Evolutionary conservation across 2,113 vertebrate genomes (phyloP).

Genomic region (Trichechus manatus): DNA sequence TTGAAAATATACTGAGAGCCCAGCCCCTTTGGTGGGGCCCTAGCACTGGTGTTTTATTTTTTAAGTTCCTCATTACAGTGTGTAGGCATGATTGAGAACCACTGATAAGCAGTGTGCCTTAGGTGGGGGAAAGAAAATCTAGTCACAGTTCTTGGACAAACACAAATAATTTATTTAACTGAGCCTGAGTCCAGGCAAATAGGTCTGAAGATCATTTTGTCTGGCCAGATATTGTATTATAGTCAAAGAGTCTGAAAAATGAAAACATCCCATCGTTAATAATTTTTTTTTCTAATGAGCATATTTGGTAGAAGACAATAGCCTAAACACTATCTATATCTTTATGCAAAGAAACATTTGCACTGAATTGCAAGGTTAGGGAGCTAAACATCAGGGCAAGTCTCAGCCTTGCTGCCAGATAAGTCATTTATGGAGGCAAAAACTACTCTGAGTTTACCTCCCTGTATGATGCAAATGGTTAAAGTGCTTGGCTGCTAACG

Average conservation of each 20-base stretch:
- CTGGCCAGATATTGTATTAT: background rate
- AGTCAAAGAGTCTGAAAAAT: background rate
- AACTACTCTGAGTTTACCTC: background rate
- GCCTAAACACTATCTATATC: background rate
- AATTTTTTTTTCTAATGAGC: background rate
- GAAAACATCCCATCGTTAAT: background rate
- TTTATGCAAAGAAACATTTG: background rate
- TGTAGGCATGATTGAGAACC: background rate
- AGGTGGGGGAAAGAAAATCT: background rate
- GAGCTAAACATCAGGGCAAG: background rate
- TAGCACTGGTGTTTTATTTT: background rate
- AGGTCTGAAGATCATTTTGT: background rate
- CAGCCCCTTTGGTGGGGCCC: too few species aligned
- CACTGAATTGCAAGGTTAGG: background rate
- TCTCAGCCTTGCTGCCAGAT: background rate
- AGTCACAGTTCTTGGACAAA: background rate
- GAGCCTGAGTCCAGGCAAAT: constrained; percentile 13
- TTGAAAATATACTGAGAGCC: background rate
- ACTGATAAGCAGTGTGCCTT: background rate
- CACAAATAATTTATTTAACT: background rate
- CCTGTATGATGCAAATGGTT: background rate
- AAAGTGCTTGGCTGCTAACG: background rate
- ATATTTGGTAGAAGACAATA: background rate
- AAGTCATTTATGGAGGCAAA: background rate
- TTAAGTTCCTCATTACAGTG: background rate